These are phyloP conservation scores for Drosophila merina DNA, from an alignment of 2,888 invertebrate species.

Conservation along the genomic window DNA sequence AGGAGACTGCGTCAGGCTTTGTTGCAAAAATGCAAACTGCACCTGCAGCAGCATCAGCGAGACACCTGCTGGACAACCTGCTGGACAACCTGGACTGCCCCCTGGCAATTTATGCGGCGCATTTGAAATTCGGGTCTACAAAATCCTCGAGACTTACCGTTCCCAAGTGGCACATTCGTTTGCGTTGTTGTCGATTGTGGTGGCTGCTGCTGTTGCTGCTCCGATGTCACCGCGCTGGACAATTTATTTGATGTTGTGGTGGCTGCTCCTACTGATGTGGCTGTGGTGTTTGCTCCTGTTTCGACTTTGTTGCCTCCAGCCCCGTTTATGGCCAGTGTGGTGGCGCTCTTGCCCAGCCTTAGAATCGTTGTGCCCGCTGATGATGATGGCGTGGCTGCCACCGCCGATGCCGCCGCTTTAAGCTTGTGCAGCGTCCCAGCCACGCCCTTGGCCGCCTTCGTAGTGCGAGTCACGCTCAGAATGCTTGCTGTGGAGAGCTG, in stretches of 20 bases:
- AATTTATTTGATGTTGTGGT: constrained; percentile 64
- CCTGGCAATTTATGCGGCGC: constrained; percentile 60
- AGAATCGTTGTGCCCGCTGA: constrained; percentile 71
- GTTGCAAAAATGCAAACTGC: constrained; percentile 38
- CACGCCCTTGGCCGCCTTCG: constrained; percentile 63
- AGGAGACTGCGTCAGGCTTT: constrained; percentile 46
- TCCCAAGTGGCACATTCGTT: constrained; percentile 84
- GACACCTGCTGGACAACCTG: constrained; percentile 37
- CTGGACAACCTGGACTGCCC: constrained; percentile 6
- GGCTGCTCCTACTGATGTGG: constrained; percentile 59
- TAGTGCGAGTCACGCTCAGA: constrained; percentile 75
- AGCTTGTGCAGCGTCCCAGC: constrained; percentile 64
- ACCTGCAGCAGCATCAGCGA: constrained; percentile 4
- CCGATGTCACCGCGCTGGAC: constrained; percentile 55
- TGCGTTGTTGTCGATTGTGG: constrained; percentile 71
- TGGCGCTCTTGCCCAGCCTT: constrained; percentile 73
- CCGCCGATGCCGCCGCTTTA: constrained; percentile 44
- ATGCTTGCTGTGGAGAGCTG: constrained; percentile 47
- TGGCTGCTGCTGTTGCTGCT: constrained; percentile 47
- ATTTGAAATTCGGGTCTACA: constrained; percentile 50
- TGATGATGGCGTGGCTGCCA: constrained; percentile 62
- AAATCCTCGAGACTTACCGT: constrained; percentile 81
- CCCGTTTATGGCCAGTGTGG: constrained; percentile 55
- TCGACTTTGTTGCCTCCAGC: constrained; percentile 34
- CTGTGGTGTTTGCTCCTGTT: constrained; percentile 36